Evolutionary conservation across 2,888 invertebrate genomes (phyloP), one percentile per base, ranked within the genome.

Genomic region (Eristalinus sepulchralis): DNA sequence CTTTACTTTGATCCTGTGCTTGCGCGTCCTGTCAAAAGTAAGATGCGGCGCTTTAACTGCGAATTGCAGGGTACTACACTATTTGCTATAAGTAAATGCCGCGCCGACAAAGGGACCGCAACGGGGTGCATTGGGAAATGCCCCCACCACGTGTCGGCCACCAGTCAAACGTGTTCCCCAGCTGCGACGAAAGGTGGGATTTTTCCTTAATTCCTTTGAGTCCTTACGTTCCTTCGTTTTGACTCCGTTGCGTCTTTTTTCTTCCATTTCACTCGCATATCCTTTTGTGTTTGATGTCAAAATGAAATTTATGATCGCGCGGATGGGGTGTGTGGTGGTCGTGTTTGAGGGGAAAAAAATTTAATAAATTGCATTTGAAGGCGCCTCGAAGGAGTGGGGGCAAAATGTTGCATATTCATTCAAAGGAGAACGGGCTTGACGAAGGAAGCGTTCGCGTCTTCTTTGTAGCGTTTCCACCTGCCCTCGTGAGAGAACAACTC

Each of bases 251-350:
- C n/a, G n/a, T 57, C 27, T 17, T 33, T 55, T 36, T 39, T 34
- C 34, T 22, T 79, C 10, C 36, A 22, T 33, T 57, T 13, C 24
- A 24, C 57, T 27, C 17, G 24, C 36, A 47, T 57, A 80, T 76
- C 53, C 76, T 84, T 76, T 75, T 71, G 67, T 62, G 57, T 76
- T 76, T 84, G 67, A 84, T 81, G 67, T 81, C 24, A 67, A 81
- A 84, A 84, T 80, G 9, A 76, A 84, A 84, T 84, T 80, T 84
- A 76, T 76, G 81, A 81, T 81, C 66, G 76, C 62, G 36, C 17
- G 17, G 6, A 2, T 1, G 47, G 47, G n/a, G 36, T 2, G 39
- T 4, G 39, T 3, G 13, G 34, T 34, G 34, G 34, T 34, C 34
- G 9, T n/a, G n/a, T n/a, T 4, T n/a, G 4, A 4, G 47, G 47